phyloP scores from a whole-genome alignment of 1,140 invertebrate genomes.

The Semibalanus balanoides region DNA sequence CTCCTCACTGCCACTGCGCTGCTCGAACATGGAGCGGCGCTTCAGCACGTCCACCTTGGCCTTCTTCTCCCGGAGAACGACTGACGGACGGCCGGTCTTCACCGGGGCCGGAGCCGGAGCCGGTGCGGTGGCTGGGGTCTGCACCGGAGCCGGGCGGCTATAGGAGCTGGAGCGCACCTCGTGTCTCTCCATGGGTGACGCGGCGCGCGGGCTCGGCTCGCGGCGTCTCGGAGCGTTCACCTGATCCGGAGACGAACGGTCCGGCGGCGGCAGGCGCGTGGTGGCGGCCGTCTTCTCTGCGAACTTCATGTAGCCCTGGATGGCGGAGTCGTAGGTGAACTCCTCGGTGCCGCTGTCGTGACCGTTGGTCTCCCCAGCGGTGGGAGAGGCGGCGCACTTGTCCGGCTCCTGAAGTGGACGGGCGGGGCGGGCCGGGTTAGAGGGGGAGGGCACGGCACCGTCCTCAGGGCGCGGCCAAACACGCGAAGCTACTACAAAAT shows the following conservation, averaged over 20 bases:
- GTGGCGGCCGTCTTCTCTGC: constrained; percentile 30
- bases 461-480: too few species aligned
- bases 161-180: too few species aligned
- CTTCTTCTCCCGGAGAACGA: constrained; percentile 22
- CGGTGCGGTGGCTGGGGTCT: background rate
- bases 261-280: background rate
- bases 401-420: background rate
- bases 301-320: constrained; percentile 61
- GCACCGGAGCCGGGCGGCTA: background rate
- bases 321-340: constrained; percentile 72
- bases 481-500: too few species aligned
- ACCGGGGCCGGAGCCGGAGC: constrained; percentile 6
- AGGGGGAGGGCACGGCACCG: too few species aligned
- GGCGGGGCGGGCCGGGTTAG: too few species aligned
- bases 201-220: background rate
- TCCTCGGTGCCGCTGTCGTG: constrained; percentile 36
- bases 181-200: background rate
- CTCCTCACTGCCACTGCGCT: constrained; percentile 11
- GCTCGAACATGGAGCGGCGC: constrained; percentile 65
- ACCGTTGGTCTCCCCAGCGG: background rate
- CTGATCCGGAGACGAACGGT: background rate
- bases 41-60: constrained; percentile 68
- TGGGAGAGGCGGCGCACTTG: background rate
- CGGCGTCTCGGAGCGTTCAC: too few species aligned
- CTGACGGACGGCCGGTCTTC: background rate